phyloP scores from a whole-genome alignment of 2,888 invertebrate species.

The Xestia xanthographa region DNA sequence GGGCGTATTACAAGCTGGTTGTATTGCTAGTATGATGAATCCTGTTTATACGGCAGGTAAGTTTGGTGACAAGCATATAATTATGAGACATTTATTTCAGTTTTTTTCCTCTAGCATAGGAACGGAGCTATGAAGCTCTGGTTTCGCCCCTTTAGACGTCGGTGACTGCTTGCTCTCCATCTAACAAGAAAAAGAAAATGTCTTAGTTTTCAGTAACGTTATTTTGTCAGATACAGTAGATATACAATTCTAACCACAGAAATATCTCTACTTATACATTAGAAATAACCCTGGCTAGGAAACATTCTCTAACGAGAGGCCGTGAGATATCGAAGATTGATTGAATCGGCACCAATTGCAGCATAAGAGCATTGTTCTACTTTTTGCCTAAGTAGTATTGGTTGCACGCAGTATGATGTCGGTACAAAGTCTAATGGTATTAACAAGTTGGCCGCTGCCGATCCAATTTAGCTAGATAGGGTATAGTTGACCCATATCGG shows the following conservation, averaged over 20 bases:
- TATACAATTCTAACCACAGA: not conserved
- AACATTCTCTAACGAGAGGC: not conserved
- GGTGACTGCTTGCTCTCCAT: not conserved
- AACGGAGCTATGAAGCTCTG: not conserved
- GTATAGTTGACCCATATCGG: not conserved
- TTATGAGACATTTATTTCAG: not conserved
- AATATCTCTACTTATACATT: not conserved
- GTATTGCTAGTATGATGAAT: slow-evolving; percentile 93
- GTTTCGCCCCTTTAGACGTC: not conserved
- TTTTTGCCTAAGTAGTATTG: not conserved
- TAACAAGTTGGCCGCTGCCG: not conserved
- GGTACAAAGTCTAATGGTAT: slow-evolving; percentile 8
- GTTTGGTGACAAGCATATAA: slow-evolving; percentile 54
- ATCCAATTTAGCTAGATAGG: not conserved
- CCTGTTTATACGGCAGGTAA: slow-evolving; percentile 88
- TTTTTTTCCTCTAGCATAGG: not conserved
- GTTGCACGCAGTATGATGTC: not conserved
- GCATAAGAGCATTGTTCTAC: slow-evolving; percentile 5
- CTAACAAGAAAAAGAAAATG: not conserved
- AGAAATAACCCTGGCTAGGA: not conserved
- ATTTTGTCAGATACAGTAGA: not conserved
- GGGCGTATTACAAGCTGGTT: slow-evolving; percentile 92
- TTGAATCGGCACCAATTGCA: slow-evolving; percentile 29
- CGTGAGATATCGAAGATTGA: slow-evolving; percentile 8
- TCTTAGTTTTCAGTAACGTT: not conserved